Percentiles rank a stretch among this genome's conserved stretches.
phyloP scores from a whole-genome alignment of 2,113 vertebrate genomes.

The Leptodactylus fuscus region DNA sequence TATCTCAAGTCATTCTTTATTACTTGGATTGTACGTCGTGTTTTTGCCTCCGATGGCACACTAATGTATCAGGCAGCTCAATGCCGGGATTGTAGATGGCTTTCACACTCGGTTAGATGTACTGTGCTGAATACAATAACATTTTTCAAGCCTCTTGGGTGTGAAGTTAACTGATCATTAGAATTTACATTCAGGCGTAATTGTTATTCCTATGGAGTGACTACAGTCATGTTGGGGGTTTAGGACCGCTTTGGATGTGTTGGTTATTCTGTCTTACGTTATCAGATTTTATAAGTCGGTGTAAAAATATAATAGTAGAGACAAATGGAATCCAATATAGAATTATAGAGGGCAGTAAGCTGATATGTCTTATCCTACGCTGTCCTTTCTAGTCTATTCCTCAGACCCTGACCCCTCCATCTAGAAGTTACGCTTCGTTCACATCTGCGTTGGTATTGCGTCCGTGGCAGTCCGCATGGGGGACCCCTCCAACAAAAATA shows the following conservation, averaged over 20 bases:
- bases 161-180: conserved; percentile 2
- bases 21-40: not conserved
- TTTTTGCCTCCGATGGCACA: conserved; percentile 8
- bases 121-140: conserved; percentile 23
- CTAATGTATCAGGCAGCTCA: not conserved
- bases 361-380: no score
- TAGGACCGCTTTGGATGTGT: not conserved
- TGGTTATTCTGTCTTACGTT: not conserved
- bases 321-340: no score
- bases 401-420: no score
- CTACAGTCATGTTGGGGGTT: not conserved
- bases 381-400: no score
- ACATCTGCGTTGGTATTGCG: no score
- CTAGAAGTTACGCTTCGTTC: no score
- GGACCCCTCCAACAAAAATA: no score
- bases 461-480: no score
- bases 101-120: conserved; percentile 29
- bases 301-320: no score
- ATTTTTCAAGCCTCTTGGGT: conserved; percentile 8
- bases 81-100: not conserved
- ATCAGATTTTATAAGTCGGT: no score
- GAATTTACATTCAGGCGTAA: not conserved
- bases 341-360: no score
- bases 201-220: not conserved
- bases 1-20: conserved; percentile 77